Conservation (phyloP, 2,113 vertebrate species). For the Cyrtonyx montezumae region DNA sequence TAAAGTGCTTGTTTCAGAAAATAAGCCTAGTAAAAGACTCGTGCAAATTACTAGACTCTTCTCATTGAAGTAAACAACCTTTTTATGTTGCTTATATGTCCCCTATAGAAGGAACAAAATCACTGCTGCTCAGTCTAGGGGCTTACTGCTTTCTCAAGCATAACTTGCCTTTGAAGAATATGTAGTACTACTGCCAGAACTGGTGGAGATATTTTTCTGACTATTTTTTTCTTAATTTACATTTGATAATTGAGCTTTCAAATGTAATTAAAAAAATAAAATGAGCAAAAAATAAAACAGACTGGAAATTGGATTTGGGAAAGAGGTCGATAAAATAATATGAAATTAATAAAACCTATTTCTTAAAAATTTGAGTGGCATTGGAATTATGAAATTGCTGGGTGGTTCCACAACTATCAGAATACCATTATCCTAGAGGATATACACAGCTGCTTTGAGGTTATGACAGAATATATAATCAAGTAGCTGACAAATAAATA, state of each 20-base stretch:
- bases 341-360: neutral
- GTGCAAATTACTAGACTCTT: neutral
- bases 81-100: neutral
- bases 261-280: neutral
- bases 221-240: neutral
- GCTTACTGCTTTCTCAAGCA: neutral
- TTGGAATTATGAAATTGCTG: neutral
- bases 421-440: neutral
- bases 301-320: neutral
- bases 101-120: neutral
- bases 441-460: neutral
- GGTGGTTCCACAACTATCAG: neutral
- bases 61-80: neutral
- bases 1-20: neutral
- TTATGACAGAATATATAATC: neutral
- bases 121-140: neutral
- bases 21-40: neutral
- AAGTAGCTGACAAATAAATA: neutral
- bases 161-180: neutral
- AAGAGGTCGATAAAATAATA: neutral
- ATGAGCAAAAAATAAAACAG: neutral
- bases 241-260: neutral
- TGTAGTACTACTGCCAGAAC: neutral
- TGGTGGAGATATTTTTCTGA: neutral
- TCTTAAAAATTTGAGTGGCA: neutral